phyloP scores from a whole-genome alignment of 2,113 vertebrate species.

The Acanthochromis polyacanthus region DNA sequence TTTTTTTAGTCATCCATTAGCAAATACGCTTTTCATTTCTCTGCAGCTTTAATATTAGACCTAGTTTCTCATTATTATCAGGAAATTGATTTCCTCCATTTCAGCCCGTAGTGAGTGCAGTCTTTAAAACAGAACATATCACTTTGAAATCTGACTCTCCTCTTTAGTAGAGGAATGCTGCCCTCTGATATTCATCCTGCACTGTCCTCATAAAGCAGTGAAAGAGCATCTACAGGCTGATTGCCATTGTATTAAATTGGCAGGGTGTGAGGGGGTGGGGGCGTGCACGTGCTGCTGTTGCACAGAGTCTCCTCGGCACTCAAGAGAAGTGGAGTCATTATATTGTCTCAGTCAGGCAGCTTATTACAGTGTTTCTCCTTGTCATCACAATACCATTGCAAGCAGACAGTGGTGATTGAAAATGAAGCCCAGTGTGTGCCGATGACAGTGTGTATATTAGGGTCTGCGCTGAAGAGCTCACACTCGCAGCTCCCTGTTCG shows the following conservation, averaged over 20 bases:
- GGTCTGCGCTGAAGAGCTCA: not conserved
- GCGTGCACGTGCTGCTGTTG: not conserved
- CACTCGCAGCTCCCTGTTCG: too few species aligned
- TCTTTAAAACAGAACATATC: not conserved
- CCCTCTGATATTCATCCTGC: not conserved
- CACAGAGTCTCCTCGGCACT: conserved; percentile 7
- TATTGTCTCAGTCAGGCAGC: conserved; percentile 47
- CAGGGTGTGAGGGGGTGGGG: not conserved
- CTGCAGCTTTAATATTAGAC: not conserved
- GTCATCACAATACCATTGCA: conserved; percentile 26
- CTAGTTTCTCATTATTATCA: not conserved
- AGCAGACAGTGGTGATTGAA: conserved; percentile 43
- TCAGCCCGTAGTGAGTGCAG: not conserved
- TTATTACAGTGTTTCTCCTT: conserved; percentile 34
- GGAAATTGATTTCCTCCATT: not conserved
- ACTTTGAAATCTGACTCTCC: not conserved
- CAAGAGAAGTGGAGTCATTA: conserved; percentile 50
- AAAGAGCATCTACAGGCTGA: conserved; percentile 16
- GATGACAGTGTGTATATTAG: conserved; percentile 1
- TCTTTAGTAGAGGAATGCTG: not conserved
- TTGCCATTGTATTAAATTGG: conserved; percentile 27
- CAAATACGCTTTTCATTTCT: too few species aligned
- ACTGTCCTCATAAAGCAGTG: conserved; percentile 10
- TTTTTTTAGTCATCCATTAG: too few species aligned
- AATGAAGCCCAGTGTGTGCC: conserved; percentile 32